These are phyloP conservation scores for Mesocentrotus franciscanus DNA, from an alignment of 53 echinoderm and acorn worm genomes.

Conservation along the genomic window DNA sequence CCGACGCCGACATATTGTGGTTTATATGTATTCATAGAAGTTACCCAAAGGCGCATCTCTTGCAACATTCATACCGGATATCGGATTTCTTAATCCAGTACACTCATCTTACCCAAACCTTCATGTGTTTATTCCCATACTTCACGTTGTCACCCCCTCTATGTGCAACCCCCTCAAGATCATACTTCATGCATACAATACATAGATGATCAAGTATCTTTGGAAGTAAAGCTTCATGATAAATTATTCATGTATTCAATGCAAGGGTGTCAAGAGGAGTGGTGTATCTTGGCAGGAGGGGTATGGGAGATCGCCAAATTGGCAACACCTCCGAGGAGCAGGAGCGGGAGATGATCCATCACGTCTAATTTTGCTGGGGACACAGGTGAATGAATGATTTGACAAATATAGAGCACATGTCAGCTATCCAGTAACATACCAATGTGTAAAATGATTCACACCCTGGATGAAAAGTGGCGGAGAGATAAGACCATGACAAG, in stretches of 20 bases:
- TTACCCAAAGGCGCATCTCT: background rate
- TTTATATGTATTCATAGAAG: background rate
- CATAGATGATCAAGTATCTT: slow-evolving; percentile 19
- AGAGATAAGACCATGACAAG: slow-evolving; percentile 33
- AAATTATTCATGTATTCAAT: slow-evolving; percentile 43
- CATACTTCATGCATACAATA: slow-evolving; percentile 6
- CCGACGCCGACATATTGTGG: background rate
- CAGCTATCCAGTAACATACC: slow-evolving; percentile 50
- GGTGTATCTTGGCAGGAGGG: background rate
- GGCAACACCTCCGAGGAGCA: slow-evolving; percentile 29
- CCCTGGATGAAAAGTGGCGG: background rate
- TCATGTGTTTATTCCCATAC: background rate
- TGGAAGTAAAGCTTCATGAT: background rate
- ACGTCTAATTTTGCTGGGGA: slow-evolving; percentile 35
- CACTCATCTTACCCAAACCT: background rate
- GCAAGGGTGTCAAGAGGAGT: slow-evolving; percentile 10
- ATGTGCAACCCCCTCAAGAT: background rate
- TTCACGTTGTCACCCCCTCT: slow-evolving; percentile 24
- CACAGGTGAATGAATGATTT: slow-evolving; percentile 61
- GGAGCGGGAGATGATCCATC: slow-evolving; percentile 53
- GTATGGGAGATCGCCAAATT: slow-evolving; percentile 1
- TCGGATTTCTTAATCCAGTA: slow-evolving; percentile 28
- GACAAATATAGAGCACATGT: slow-evolving; percentile 54
- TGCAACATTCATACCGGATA: slow-evolving; percentile 41
- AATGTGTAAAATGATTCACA: slow-evolving; percentile 57